Evolutionary conservation across 2,888 invertebrate genomes (phyloP).

Genomic region (Tetragonula carbonaria): DNA sequence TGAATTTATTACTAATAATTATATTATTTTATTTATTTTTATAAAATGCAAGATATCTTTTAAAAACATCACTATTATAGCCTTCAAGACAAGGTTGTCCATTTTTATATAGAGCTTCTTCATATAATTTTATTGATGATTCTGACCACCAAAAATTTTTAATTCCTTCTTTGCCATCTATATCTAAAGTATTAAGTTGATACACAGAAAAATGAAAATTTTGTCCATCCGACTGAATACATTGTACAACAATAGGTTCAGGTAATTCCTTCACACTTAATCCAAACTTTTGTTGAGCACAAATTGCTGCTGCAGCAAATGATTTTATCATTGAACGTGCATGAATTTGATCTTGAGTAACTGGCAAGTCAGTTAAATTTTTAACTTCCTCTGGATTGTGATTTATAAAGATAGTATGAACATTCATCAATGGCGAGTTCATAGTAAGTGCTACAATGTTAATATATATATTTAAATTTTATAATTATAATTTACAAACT

Average conservation of each 20-base stretch:
- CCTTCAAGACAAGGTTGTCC: conserved; percentile 89
- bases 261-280: conserved; percentile 88
- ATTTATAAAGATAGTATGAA: conserved; percentile 92
- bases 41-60: conserved; percentile 92
- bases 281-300: conserved; percentile 91
- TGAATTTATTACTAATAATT: conserved; percentile 8
- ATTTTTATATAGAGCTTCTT: conserved; percentile 87
- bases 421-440: conserved; percentile 85
- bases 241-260: conserved; percentile 92
- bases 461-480: conserved; percentile 9
- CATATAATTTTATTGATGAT: conserved; percentile 88
- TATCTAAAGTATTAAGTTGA: conserved; percentile 92
- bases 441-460: conserved; percentile 85
- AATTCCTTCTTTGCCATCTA: conserved; percentile 85
- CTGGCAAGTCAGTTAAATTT: conserved; percentile 89
- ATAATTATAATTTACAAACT: background rate
- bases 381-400: conserved; percentile 87
- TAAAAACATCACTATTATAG: conserved; percentile 92
- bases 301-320: conserved; percentile 91
- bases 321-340: conserved; percentile 90
- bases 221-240: conserved; percentile 92
- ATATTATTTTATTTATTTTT: conserved; percentile 85
- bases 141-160: conserved; percentile 94
- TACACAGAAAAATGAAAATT: conserved; percentile 92
- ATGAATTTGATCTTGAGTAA: conserved; percentile 88